Evolutionary conservation across 2,113 vertebrate genomes (phyloP), one percentile per base, ranked within the genome.

Genomic region (Grantiella picta): DNA sequence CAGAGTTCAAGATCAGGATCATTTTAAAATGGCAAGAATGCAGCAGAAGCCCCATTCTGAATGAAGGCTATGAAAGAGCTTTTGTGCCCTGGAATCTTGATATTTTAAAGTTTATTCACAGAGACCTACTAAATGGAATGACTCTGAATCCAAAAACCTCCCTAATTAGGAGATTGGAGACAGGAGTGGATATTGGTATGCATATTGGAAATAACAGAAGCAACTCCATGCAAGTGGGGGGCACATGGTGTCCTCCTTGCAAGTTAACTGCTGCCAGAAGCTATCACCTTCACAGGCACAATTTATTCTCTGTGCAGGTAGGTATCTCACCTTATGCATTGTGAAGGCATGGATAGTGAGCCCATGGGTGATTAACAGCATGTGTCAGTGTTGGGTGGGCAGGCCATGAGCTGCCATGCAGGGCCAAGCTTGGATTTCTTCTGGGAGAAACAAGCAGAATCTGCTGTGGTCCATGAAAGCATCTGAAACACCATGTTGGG

Each of bases 1-100:
- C 61, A 54, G 17, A 18, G 20, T 61, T 90, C 71, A 83, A 85
- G 33, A 63, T 31, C 83, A 81, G 35, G 68, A 52, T 86, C 54
- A 83, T 75, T 92, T 82, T 64, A 60, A 93, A 96, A 96, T 71
- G 79, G 69, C 76, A 96, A 91, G 84, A 95, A 92, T 65, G 70
- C 78, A 90, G 45, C 25, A 82, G 61, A 86, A 93, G 60, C 23
- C 22, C 29, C 63, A 10, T 61, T 75, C 57, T 78, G 52, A 90
- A 93, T 42, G 16, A 77, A 85, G 12, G 15, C 9, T 70, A 56
- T 82, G 71, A 93, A 93, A 88, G 84, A 92, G 38, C 76, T 90
- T 90, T 93, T 94, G 86, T 96, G 72, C 44, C 47, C 29, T 82
- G 75, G 49, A 93, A 94, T 88, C 80, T 40, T 78, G 92, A 9